Evolutionary conservation across 2,888 invertebrate species (phyloP), one percentile per base, ranked within the genome.

Genomic region (Erebia palarica): DNA sequence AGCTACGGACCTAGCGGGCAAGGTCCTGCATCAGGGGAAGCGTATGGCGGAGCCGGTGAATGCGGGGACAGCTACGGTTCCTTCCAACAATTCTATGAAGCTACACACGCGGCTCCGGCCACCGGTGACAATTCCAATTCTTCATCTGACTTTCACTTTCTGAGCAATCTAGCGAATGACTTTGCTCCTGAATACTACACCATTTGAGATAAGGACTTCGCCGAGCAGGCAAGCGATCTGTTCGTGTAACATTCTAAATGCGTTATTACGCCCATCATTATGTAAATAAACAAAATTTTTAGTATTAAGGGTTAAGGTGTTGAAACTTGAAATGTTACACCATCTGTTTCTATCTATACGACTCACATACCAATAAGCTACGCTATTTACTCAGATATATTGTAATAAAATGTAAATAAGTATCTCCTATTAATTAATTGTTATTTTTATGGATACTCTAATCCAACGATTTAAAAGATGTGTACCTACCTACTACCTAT

Each of bases 61-160:
- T 94, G 95, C 75, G 94, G 91, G 73, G 96, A 96, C 72, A 94
- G 94, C 74, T 96, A 96, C 85, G 95, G 95, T 78, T 95, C 95
- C 72, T 96, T 95, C 86, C 96, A 96, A 77, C 96, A 96, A 83
- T 96, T 95, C 86, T 96, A 96, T 85, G 93, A 94, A 69, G 93
- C 93, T 72, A 93, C 89, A 72, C 93, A 94, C 81, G 90, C 93
- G 70, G 85, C 94, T 7, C 91, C 93, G 53, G 83, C 94, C 16
- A 82, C 95, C 27, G 95, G 96, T 65, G 97, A 97, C 81, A 97
- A 97, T 89, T 97, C 97, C 80, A 97, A 97, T 86, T 97, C 97
- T 85, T 97, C 97, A n/a, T 97, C 98, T 47, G 98, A 98, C 89
- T 98, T 98, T 90, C 98, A 98, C 89, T 98, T 98, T 87, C 94